Evolutionary conservation across 2,888 invertebrate genomes (phyloP).

Genomic region (Brachynemurus nebulosus): DNA sequence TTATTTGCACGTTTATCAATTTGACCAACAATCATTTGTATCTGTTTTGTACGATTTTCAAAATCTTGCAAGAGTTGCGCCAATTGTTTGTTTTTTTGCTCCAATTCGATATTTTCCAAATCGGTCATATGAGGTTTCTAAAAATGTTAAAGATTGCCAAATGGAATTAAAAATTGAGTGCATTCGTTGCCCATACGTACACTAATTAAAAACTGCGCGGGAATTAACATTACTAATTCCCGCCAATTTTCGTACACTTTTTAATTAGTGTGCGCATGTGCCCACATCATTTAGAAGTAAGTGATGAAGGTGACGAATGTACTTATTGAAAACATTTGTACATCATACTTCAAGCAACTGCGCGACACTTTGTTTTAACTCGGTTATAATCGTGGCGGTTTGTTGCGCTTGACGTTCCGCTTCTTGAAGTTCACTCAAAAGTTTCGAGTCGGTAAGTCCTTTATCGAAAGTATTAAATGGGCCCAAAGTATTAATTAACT

Average conservation of each 20-base stretch:
- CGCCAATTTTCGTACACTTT: no score
- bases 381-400: constrained; percentile 32
- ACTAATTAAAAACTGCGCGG: no score
- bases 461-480: constrained; percentile 6
- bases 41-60: constrained; percentile 42
- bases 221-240: no score
- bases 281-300: no score
- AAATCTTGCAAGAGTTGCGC: constrained; percentile 45
- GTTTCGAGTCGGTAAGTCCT: constrained; percentile 22
- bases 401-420: constrained; percentile 34
- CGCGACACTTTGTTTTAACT: constrained; percentile 29
- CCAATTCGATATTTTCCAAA: constrained; percentile 39
- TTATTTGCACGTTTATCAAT: constrained; percentile 27
- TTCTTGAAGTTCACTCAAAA: constrained; percentile 33
- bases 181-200: no score
- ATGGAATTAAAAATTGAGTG: no score
- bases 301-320: no score
- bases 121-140: constrained; percentile 44
- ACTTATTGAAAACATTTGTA: not conserved
- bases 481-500: not conserved
- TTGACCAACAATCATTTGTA: constrained; percentile 39
- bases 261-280: no score
- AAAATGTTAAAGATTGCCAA: constrained; percentile 5
- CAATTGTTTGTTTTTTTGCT: constrained; percentile 41
- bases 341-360: constrained; percentile 28